Percentiles rank a stretch among this genome's conserved stretches.
Conservation (phyloP, 2,888 invertebrate genomes). For the Noctua comes region DNA sequence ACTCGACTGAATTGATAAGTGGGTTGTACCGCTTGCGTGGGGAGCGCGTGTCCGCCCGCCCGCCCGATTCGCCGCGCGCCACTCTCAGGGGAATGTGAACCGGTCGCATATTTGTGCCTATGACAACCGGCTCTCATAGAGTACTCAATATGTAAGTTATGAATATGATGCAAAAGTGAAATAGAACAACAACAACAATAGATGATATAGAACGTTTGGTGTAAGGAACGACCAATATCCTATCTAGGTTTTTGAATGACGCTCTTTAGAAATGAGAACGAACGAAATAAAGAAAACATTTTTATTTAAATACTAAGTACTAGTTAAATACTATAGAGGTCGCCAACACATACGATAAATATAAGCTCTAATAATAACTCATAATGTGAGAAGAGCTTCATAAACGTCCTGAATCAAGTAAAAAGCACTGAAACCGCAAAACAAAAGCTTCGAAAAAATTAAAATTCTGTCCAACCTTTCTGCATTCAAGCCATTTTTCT, state of each 20-base stretch:
- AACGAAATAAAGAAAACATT: not conserved
- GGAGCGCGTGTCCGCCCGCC: slow-evolving; percentile 78
- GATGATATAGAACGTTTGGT: not conserved
- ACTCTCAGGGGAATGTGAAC: slow-evolving; percentile 35
- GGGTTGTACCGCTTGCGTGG: slow-evolving; percentile 83
- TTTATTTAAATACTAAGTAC: not conserved
- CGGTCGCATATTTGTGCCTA: slow-evolving; percentile 60
- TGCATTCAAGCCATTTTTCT: not conserved
- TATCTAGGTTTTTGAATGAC: not conserved
- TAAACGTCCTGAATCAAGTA: not conserved
- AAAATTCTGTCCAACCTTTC: too few species aligned
- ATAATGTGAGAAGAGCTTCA: not conserved
- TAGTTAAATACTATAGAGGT: not conserved
- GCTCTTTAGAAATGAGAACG: not conserved
- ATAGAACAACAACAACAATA: too few species aligned
- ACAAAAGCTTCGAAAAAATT: not conserved
- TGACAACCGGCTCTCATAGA: slow-evolving; percentile 47
- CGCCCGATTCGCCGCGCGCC: slow-evolving; percentile 69
- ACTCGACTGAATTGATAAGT: slow-evolving; percentile 90
- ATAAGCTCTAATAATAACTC: not conserved
- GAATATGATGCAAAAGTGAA: slow-evolving; percentile 12
- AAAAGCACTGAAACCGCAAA: not conserved
- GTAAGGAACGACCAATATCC: not conserved
- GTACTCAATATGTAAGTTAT: not conserved
- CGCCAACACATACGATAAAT: not conserved